Evolutionary conservation across 2,113 vertebrate species (phyloP), one percentile per base, ranked within the genome.

Genomic region (Hemibagrus wyckioides): DNA sequence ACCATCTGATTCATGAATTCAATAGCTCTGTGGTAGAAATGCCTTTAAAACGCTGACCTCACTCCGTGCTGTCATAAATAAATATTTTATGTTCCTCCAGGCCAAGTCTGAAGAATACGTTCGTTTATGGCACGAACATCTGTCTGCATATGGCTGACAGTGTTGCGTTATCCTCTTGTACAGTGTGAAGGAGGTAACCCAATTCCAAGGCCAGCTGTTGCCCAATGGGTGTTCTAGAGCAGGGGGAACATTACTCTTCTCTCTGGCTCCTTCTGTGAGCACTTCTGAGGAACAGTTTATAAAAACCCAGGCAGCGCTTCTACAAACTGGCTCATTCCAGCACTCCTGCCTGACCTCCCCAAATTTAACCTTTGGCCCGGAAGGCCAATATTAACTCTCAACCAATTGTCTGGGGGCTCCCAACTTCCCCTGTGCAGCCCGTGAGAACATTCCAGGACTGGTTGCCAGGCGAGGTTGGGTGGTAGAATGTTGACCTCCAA

Each of bases 311-410:
- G 85, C 73, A 91, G 86, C 87, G 83, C 86, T 87, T 89, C 85
- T 52, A 75, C 88, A 86, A 85, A 82, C 80, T 88, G 89, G 88
- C 90, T 91, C 87, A 87, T 90, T 88, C 87, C 88, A 88, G 57
- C 89, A 89, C 88, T 92, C 86, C 86, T 91, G 86, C 63, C 88
- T 92, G 91, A 93, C 92, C 91, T 90, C 85, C 85, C 91, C 88
- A 92, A 91, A 91, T 92, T 89, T 92, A 89, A 92, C 90, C 92
- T 91, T 86, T 91, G 90, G 87, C 92, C 92, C 84, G 92, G 92
- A 92, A 93, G 92, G 90, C 89, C 90, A 93, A 93, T 91, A 93
- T 93, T 92, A 93, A 92, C 91, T 92, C 90, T 91, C 84, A 71
- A 84, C 82, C 87, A 90, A 91, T 92, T 91, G 88, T 91, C 87